phyloP scores from a whole-genome alignment of 2,888 invertebrate species.

The Cephus sareptanus region DNA sequence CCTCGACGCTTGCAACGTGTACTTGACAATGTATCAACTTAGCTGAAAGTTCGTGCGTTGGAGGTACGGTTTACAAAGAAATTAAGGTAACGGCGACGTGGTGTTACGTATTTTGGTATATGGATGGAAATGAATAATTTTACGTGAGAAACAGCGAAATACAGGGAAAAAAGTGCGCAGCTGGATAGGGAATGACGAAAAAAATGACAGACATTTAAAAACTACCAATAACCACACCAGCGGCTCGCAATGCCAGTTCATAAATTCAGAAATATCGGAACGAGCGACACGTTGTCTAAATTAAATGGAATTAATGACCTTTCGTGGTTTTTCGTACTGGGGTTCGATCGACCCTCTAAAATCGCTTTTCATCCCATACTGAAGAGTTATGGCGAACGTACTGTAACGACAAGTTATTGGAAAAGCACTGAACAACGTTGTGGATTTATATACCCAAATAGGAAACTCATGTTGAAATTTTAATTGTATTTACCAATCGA shows the following conservation, averaged over 20 bases:
- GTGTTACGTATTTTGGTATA: background rate
- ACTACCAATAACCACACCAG: no score
- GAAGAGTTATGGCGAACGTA: background rate
- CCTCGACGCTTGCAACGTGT: background rate
- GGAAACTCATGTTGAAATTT: background rate
- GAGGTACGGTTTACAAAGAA: background rate
- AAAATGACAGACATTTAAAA: background rate
- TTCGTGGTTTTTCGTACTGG: no score
- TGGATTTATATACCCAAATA: background rate
- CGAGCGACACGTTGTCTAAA: no score
- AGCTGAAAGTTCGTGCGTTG: background rate
- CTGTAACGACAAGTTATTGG: background rate
- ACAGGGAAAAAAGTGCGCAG: background rate
- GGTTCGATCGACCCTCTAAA: background rate
- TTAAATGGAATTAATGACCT: no score
- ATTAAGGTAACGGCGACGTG: background rate
- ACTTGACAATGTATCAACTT: background rate
- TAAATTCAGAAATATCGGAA: no score
- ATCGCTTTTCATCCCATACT: background rate
- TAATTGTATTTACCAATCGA: background rate
- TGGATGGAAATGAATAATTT: background rate
- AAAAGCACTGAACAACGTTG: background rate
- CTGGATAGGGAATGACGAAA: background rate
- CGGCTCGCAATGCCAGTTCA: no score
- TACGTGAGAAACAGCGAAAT: background rate